Evolutionary conservation across 1,140 invertebrate genomes (phyloP), one percentile per base, ranked within the genome.

Genomic region (Dendroctonus valens): DNA sequence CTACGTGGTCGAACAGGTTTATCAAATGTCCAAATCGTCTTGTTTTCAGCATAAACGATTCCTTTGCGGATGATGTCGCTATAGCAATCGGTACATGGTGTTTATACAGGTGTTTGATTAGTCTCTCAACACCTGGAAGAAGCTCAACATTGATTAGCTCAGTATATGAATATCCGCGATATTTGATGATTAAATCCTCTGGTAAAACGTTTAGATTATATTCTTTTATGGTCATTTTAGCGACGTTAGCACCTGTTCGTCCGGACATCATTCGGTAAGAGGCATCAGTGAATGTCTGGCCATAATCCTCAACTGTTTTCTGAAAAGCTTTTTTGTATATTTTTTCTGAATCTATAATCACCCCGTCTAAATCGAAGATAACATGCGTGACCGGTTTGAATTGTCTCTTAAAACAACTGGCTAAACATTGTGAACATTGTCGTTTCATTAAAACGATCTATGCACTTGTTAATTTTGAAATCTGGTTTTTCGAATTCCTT

Each of bases 51-150:
- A 89, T 82, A 67, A 88, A 93, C 70, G 87, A 89, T n/a, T 88
- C 81, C 52, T 84, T 82, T 55, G 88, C 87, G 0, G 93, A 95
- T 57, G 94, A 94, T 5, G 95, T 97, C 0, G 94, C 96, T 51
- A 98, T 80, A 5, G 91, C 91, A 46, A 96, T 89, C 4, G 93
- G 93, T 61, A 96, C 81, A 40, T 89, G 86, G 38, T 91, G 84
- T 59, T 86, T 81, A 65, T 90, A 82, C 3, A 98, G 80, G 78
- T 98, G 94, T 51, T 81, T 79, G 0, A 98, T 83, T 26, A 98
- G 78, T 70, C 82, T 84, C 75, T 91, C 89, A 37, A 89, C 94
- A 69, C 95, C 86, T 91, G 83, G 83, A 75, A 87, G 78, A 41
- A 87, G 41, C 6, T 65, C 58, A 4, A 73, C 70, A 61, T 76